Percentiles rank a stretch among this genome's conserved stretches.
Conservation (phyloP, 2,888 invertebrate species). For the Drosophila bunnanda region DNA sequence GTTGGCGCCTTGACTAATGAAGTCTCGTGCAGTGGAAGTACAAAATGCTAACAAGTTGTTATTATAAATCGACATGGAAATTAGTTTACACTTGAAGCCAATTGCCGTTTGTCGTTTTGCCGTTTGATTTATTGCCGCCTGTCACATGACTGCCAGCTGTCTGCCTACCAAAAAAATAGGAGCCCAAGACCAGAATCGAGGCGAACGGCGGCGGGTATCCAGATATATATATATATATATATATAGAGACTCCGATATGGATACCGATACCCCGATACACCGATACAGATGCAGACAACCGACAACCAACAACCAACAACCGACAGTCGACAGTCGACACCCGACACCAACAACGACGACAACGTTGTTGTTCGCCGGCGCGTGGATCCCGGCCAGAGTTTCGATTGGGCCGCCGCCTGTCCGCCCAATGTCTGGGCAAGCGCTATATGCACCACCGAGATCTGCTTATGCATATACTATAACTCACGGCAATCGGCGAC, state of each 20-base stretch:
- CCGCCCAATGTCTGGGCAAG: slow-evolving; percentile 72
- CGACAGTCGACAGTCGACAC: background rate
- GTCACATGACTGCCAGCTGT: slow-evolving; percentile 80
- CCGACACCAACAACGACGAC: slow-evolving; percentile 55
- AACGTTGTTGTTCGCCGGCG: slow-evolving; percentile 49
- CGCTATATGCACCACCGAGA: slow-evolving; percentile 18
- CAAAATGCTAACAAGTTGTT: slow-evolving; percentile 81
- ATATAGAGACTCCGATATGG: slow-evolving; percentile 31
- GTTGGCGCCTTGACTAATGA: slow-evolving; percentile 74
- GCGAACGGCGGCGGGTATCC: background rate
- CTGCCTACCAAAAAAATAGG: slow-evolving; percentile 64
- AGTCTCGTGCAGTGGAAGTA: slow-evolving; percentile 59
- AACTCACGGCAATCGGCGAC: slow-evolving; percentile 76
- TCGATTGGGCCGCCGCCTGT: slow-evolving; percentile 53
- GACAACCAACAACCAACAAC: slow-evolving; percentile 38
- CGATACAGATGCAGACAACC: slow-evolving; percentile 35
- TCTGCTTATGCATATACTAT: slow-evolving; percentile 52
- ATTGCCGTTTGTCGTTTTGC: slow-evolving; percentile 73
- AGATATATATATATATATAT: no score
- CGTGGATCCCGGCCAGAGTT: slow-evolving; percentile 71
- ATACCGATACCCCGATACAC: slow-evolving; percentile 18
- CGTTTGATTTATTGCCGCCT: slow-evolving; percentile 80
- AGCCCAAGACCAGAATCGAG: slow-evolving; percentile 33
- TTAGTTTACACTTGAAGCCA: slow-evolving; percentile 83
- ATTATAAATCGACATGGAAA: slow-evolving; percentile 83